Conservation (phyloP, 2,113 vertebrate genomes). For the Bubo blakistoni region DNA sequence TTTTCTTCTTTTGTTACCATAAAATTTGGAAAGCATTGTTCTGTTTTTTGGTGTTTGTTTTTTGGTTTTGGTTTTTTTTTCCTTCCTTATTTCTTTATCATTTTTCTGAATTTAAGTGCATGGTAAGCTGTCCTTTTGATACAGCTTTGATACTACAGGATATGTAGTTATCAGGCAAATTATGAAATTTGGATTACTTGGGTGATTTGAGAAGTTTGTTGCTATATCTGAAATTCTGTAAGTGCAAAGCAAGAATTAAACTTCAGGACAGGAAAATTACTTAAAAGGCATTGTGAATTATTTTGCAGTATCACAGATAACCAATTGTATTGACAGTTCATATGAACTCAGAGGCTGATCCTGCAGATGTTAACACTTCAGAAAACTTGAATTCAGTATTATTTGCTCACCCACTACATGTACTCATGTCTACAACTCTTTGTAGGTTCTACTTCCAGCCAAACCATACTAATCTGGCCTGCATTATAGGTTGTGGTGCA, state of each 20-base stretch:
- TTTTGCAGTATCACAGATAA: neutral
- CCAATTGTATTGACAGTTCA: neutral
- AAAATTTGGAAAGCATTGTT: neutral
- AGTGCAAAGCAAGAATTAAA: neutral
- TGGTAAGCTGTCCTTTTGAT: neutral
- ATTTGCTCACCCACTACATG: neutral
- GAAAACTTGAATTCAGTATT: conserved; percentile 2
- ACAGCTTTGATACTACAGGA: neutral
- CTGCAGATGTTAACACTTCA: neutral
- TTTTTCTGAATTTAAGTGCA: neutral
- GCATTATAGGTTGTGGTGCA: neutral
- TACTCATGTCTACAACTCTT: neutral
- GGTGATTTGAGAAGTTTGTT: neutral
- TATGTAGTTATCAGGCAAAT: neutral
- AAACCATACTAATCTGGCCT: neutral
- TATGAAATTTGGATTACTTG: neutral
- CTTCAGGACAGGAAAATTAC: neutral
- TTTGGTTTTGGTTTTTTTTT: accelerated
- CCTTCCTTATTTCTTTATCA: neutral
- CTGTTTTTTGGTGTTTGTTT: neutral
- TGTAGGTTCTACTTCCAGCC: neutral
- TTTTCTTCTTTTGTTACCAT: neutral
- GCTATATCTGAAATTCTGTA: neutral
- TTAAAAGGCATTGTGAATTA: neutral
- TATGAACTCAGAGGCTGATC: neutral